phyloP scores from a whole-genome alignment of 2,888 invertebrate species.

The Pseudanteris insignis region DNA sequence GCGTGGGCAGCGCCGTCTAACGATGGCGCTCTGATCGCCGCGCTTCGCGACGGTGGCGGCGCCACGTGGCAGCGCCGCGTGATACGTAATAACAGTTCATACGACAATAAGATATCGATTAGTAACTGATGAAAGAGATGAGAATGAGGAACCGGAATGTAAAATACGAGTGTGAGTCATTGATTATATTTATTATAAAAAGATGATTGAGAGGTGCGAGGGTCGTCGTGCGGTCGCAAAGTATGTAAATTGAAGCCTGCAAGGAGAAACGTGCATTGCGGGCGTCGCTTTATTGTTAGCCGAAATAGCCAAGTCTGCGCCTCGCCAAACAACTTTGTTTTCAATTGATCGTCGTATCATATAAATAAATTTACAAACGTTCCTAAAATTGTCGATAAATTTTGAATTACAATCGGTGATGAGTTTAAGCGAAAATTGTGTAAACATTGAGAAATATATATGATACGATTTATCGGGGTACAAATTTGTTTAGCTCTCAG shows the following conservation, averaged over 20 bases:
- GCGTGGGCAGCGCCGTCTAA: constrained; percentile 14
- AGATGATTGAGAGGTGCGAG: constrained; percentile 47
- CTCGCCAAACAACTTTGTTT: too few relatives aligned
- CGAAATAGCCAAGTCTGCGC: not conserved
- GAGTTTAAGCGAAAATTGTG: too few relatives aligned
- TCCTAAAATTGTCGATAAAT: too few relatives aligned
- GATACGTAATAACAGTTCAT: constrained; percentile 60
- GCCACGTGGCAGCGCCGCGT: constrained; percentile 36
- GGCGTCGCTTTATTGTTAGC: constrained; percentile 23
- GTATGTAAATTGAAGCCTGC: constrained; percentile 34
- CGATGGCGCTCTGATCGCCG: constrained; percentile 4
- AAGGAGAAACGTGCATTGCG: constrained; percentile 20
- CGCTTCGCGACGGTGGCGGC: constrained; percentile 2
- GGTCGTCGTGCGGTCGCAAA: constrained; percentile 52
- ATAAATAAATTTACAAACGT: too few relatives aligned
- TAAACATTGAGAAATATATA: too few relatives aligned
- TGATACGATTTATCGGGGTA: too few relatives aligned
- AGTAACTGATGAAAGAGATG: constrained; percentile 55
- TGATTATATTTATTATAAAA: constrained; percentile 64
- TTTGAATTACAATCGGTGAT: too few relatives aligned
- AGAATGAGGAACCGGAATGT: constrained; percentile 53
- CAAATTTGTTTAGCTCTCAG: too few relatives aligned
- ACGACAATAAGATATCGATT: constrained; percentile 67
- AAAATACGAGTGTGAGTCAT: constrained; percentile 65
- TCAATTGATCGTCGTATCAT: too few relatives aligned